Conservation (phyloP, 2,888 invertebrate genomes). For the Terebella lapidaria region DNA sequence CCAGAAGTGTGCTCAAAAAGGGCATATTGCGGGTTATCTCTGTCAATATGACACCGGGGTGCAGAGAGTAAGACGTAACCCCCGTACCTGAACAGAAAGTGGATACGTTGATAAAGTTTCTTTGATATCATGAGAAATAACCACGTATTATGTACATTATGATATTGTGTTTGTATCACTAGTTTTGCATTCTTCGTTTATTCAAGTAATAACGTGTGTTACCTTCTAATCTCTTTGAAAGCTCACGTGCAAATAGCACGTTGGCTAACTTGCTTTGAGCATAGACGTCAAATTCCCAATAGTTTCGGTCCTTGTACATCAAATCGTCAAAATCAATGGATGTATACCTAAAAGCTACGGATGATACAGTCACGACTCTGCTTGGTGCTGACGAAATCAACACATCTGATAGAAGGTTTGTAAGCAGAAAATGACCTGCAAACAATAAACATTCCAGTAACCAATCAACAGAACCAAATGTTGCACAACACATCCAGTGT, state of each 20-base stretch:
- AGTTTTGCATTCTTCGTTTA: no score
- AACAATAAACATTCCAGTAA: no score
- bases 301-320: conserved; percentile 9
- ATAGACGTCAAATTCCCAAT: conserved; percentile 33
- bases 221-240: conserved; percentile 41
- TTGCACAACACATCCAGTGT: no score
- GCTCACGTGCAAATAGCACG: conserved; percentile 41
- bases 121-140: no score
- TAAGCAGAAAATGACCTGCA: conserved; percentile 44
- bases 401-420: conserved; percentile 42
- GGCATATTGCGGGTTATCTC: conserved; percentile 29
- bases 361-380: conserved; percentile 44
- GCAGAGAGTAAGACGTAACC: conserved; percentile 14
- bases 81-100: conserved; percentile 11
- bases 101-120: no score
- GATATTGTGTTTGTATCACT: no score
- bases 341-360: conserved; percentile 51
- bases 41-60: conserved; percentile 14
- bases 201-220: no score
- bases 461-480: no score
- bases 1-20: no score
- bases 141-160: no score
- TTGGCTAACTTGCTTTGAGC: conserved; percentile 40
- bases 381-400: conserved; percentile 38
- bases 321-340: conserved; percentile 15